Evolutionary conservation across 2,113 vertebrate species (phyloP).

Genomic region (Eupsittula cactorum): DNA sequence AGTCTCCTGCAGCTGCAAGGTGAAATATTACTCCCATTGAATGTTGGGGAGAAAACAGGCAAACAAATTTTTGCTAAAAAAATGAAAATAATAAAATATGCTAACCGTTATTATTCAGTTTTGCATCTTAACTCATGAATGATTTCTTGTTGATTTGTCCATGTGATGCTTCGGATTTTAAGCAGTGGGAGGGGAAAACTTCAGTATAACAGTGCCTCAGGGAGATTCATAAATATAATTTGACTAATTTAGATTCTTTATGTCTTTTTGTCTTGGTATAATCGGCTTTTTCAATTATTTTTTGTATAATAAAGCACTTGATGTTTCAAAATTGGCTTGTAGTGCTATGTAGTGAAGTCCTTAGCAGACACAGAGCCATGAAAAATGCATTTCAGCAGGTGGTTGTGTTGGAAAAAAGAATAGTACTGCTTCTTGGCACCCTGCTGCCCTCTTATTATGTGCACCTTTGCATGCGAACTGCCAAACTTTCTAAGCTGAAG

Average conservation of each 20-base stretch:
- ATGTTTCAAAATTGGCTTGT: not conserved
- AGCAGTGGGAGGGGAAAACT: not conserved
- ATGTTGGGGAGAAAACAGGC: not conserved
- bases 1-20: not conserved
- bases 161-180: not conserved
- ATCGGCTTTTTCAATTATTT: not conserved
- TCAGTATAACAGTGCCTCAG: not conserved
- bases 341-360: not conserved
- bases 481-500: not conserved
- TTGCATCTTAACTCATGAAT: not conserved
- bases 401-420: not conserved
- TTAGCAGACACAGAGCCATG: not conserved
- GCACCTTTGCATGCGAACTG: not conserved
- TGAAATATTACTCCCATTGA: not conserved
- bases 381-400: not conserved
- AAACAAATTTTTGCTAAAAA: not conserved
- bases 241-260: not conserved
- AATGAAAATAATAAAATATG: not conserved
- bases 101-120: not conserved
- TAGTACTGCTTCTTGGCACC: not conserved
- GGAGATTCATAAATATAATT: not conserved
- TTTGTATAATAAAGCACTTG: not conserved
- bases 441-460: not conserved
- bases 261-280: not conserved
- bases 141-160: not conserved